A percentile compares a stretch with the other conserved stretches of the same genome.
Evolutionary conservation across 1,140 invertebrate genomes (phyloP).

Genomic region (Drosophila parabipectinata): DNA sequence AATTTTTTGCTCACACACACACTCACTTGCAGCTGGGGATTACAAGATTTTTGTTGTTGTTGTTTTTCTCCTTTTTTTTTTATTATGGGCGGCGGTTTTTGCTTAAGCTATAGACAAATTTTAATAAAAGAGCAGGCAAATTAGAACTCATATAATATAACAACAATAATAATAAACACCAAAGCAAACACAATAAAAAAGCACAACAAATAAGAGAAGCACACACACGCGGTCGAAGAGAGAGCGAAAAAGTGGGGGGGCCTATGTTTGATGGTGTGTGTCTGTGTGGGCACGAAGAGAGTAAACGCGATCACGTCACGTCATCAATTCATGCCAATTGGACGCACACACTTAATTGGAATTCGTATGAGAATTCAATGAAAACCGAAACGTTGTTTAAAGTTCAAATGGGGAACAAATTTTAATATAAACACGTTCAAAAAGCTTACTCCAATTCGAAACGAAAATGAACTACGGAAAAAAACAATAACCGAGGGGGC

Average conservation of each 20-base stretch:
- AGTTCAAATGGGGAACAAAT: slow-evolving; percentile 74
- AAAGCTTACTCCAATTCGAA: slow-evolving; percentile 65
- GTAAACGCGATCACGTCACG: slow-evolving; percentile 68
- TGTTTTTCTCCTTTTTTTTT: slow-evolving; percentile 1
- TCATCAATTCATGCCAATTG: slow-evolving; percentile 82
- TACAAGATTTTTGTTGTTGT: slow-evolving; percentile 35
- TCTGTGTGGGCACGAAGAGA: slow-evolving; percentile 33
- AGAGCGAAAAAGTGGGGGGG: background rate
- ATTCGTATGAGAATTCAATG: slow-evolving; percentile 82
- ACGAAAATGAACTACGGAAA: background rate
- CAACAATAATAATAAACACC: slow-evolving; percentile 27
- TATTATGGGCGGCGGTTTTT: slow-evolving; percentile 58
- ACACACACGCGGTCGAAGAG: slow-evolving; percentile 33
- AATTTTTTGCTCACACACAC: slow-evolving; percentile 62
- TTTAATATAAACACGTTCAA: slow-evolving; percentile 72
- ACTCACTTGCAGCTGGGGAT: slow-evolving; percentile 7
- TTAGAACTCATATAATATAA: slow-evolving; percentile 42
- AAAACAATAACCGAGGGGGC: background rate
- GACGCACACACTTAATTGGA: slow-evolving; percentile 80
- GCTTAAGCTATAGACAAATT: slow-evolving; percentile 66
- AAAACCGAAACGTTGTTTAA: slow-evolving; percentile 72
- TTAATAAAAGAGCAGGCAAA: slow-evolving; percentile 46
- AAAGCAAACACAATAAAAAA: slow-evolving; percentile 49
- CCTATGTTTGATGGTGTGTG: background rate
- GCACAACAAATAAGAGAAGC: slow-evolving; percentile 40